Base-by-base conservation (phyloP, 2,888 invertebrate species). In the Phrixothrix hirtus region DNA sequence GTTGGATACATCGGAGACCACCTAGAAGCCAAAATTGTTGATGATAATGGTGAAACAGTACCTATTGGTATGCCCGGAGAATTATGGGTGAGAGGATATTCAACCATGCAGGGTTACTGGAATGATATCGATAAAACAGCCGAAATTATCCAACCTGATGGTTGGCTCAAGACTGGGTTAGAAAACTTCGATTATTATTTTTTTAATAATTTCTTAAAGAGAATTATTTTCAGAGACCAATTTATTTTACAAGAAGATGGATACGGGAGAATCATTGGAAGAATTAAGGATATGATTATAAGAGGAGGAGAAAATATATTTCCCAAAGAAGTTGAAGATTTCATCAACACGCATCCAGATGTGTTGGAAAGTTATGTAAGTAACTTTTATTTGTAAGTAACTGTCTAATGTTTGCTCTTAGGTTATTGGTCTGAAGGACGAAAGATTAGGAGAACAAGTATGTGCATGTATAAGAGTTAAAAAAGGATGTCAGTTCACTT, bases 91-190 rank as follows among this genome's bases (percentile, higher is more conserved):
- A 78, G 91, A 14, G 91, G 91, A 0, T 92, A 91, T 73, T 75
- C 73, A 50, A 83, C 77, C n/a, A 93, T 95, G 89, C 75, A 86
- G 35, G 81, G 85, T 16, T 95, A 95, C 75, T 94, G 88, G 87
- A 80, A 81, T 9, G 91, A 93, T 54, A 82, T 84, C 1, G 83
- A 83, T 53, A 89, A 86, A 71, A 94, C 93, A 0, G 79, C 72
- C 14, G 81, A 88, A 61, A 81, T 81, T 0, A 75, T 92, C 1
- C 80, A 81, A 3, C 66, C 77, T 10, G 86, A 88, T 53, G 80
- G 87, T 21, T 95, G 94, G 94, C 78, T 92, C 13, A 83, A 80
- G 64, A 90, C 92, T n/a, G 93, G 93, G 84, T 89, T 76, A 65
- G 49, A 39, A 39, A n/a, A n/a, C n/a, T n/a, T n/a, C n/a, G n/a